Evolutionary conservation across 1,140 invertebrate species (phyloP).

Genomic region (Aphaenogaster floridana): DNA sequence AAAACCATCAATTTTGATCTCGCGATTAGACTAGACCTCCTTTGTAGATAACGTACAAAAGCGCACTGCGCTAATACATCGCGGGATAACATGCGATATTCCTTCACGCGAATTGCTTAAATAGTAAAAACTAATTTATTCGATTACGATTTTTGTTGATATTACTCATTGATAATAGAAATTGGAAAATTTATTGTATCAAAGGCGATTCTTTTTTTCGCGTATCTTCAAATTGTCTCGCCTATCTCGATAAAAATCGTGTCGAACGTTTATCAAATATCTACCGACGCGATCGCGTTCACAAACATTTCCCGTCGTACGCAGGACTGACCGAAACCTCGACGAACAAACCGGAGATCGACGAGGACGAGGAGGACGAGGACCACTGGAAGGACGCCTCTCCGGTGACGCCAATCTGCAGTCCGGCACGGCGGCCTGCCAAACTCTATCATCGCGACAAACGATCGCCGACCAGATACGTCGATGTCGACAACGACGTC

Average conservation of each 20-base stretch:
- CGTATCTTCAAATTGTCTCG: neutral
- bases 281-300: neutral
- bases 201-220: neutral
- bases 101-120: neutral
- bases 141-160: neutral
- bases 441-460: neutral
- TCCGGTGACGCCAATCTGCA: constrained; percentile 70
- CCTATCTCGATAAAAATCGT: neutral
- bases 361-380: constrained; percentile 74
- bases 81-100: constrained; percentile 28
- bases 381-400: constrained; percentile 75
- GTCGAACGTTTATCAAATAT: neutral
- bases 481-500: constrained; percentile 60
- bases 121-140: neutral
- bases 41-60: constrained; percentile 40
- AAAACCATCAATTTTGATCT: constrained; percentile 51
- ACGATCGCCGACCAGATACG: constrained; percentile 16
- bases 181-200: neutral
- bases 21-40: constrained; percentile 24
- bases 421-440: constrained; percentile 28
- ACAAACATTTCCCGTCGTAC: neutral
- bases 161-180: neutral
- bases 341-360: constrained; percentile 65
- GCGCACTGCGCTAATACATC: constrained; percentile 3
- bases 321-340: constrained; percentile 72